These are phyloP conservation scores for Martes martes DNA, from an alignment of 2,113 vertebrate genomes.

Conservation along the genomic window DNA sequence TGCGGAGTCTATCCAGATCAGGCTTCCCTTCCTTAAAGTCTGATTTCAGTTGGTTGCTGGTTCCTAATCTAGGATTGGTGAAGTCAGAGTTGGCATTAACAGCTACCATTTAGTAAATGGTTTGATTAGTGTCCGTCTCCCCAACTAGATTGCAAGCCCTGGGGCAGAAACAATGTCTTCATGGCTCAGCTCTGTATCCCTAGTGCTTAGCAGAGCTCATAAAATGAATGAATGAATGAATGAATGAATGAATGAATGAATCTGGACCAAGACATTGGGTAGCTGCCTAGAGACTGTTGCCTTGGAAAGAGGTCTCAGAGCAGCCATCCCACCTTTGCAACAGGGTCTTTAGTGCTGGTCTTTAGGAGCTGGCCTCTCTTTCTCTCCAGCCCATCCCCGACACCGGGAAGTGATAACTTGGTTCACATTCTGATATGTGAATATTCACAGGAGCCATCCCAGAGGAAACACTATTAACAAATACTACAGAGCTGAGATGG, in stretches of 20 bases:
- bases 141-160: background rate
- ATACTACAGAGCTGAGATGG: background rate
- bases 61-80: background rate
- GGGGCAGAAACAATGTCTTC: background rate
- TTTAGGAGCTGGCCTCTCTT: background rate
- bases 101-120: background rate
- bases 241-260: background rate
- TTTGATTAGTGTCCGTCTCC: background rate
- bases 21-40: background rate
- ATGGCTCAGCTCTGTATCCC: background rate
- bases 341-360: background rate
- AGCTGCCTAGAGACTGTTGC: background rate
- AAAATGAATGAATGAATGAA: background rate
- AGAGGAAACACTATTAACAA: background rate
- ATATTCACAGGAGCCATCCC: background rate
- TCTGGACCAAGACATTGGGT: background rate
- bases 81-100: background rate
- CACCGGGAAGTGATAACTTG: background rate
- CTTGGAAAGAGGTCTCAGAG: background rate
- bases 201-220: background rate
- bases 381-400: background rate
- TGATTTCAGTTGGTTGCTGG: background rate
- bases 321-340: accelerated
- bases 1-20: background rate
- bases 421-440: background rate